Evolutionary conservation across 2,113 vertebrate genomes (phyloP).

Genomic region (Podarcis muralis): DNA sequence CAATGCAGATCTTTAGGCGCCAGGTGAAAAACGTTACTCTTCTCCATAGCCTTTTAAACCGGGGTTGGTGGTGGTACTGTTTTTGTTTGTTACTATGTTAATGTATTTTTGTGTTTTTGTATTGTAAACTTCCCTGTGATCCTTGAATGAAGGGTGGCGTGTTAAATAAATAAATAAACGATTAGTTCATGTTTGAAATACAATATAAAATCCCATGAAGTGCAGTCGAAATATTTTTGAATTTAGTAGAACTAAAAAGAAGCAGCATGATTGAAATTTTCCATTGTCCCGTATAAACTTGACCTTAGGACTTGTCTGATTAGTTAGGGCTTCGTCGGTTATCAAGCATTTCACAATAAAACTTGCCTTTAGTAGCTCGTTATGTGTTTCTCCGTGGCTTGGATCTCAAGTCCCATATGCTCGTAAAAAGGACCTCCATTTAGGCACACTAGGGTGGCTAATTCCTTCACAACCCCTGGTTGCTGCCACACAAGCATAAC

Average conservation of each 20-base stretch:
- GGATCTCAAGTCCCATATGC: not conserved
- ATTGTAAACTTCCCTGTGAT: no score
- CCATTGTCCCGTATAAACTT: not conserved
- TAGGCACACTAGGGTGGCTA: not conserved
- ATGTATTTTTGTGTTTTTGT: no score
- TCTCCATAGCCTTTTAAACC: no score
- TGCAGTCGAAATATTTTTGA: not conserved
- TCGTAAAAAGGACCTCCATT: not conserved
- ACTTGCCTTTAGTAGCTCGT: not conserved
- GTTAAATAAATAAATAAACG: no score
- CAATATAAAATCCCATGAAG: no score
- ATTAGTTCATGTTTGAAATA: no score
- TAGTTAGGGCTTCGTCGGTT: not conserved
- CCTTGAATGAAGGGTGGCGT: no score
- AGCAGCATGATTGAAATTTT: not conserved
- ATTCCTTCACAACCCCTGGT: not conserved
- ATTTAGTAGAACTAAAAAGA: not conserved
- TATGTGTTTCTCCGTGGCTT: not conserved
- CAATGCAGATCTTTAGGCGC: no score
- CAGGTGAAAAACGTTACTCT: no score
- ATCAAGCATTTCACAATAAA: not conserved
- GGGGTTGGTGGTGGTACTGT: no score
- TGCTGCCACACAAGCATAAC: rapidly evolving
- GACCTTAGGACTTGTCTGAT: not conserved
- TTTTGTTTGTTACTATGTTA: no score